phyloP scores from a whole-genome alignment of 2,797 vertebrate species.

The Anas capensis region DNA sequence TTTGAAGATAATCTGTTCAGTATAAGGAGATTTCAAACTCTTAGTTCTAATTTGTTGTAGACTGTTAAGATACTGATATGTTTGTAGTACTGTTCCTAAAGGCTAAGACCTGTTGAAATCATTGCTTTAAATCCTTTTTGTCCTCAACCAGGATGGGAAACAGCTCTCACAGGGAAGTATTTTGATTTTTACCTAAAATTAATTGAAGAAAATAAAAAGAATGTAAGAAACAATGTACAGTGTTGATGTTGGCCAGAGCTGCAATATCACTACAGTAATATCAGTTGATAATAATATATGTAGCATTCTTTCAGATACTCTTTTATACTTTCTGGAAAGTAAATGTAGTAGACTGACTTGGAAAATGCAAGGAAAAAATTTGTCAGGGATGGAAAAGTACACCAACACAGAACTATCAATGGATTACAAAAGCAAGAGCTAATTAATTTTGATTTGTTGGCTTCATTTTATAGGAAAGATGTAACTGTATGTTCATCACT shows the following conservation, averaged over 20 bases:
- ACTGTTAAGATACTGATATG: neutral
- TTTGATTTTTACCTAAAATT: neutral
- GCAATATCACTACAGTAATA: neutral
- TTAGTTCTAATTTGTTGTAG: neutral
- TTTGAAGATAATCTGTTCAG: neutral
- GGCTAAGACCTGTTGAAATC: neutral
- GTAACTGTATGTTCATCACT: neutral
- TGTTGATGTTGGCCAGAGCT: neutral
- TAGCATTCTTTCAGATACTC: neutral
- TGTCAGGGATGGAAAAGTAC: neutral
- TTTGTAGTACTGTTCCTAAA: neutral
- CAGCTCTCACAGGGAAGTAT: neutral
- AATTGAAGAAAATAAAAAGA: neutral
- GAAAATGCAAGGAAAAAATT: neutral
- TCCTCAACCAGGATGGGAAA: neutral
- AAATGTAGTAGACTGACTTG: neutral
- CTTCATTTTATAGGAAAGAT: neutral
- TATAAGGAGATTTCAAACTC: neutral
- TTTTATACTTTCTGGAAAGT: neutral
- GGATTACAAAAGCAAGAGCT: neutral
- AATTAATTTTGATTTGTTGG: neutral
- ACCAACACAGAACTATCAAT: neutral
- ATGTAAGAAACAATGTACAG: fast-evolving
- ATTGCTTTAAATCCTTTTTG: neutral
- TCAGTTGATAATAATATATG: neutral